These are phyloP conservation scores for Myotis vivesi DNA, from an alignment of 2,797 vertebrate species.

Conservation along the genomic window DNA sequence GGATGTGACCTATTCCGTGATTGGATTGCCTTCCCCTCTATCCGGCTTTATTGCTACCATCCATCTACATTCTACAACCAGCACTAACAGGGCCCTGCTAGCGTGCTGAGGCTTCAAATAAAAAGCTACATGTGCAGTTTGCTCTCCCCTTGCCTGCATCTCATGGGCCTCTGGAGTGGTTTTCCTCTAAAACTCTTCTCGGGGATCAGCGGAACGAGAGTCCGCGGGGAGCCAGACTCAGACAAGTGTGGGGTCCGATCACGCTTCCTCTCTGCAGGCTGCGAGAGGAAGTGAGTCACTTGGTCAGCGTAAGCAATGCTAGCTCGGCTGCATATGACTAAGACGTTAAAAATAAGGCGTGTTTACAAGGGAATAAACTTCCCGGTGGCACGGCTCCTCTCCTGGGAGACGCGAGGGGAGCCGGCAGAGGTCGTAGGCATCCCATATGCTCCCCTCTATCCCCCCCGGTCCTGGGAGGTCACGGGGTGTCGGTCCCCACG, in stretches of 20 bases:
- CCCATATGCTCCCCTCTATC: background rate
- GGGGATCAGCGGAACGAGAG: slow-evolving; percentile 76
- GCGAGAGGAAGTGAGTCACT: slow-evolving; percentile 86
- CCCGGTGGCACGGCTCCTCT: slow-evolving; percentile 74
- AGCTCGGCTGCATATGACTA: slow-evolving; percentile 83
- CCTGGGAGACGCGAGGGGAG: slow-evolving; percentile 13
- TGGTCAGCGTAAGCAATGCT: slow-evolving; percentile 83
- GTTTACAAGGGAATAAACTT: slow-evolving; percentile 86
- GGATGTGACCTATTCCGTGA: slow-evolving; percentile 54
- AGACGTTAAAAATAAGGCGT: slow-evolving; percentile 86
- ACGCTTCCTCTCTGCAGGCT: slow-evolving; percentile 82
- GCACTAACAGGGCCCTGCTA: background rate
- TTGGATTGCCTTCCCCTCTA: slow-evolving; percentile 54
- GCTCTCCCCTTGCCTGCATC: background rate
- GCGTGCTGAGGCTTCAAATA: slow-evolving; percentile 31
- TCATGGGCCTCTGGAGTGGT: background rate
- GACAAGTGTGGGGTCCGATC: slow-evolving; percentile 82
- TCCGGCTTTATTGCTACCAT: slow-evolving; percentile 69
- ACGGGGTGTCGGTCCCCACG: too few relatives aligned
- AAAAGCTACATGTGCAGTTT: slow-evolving; percentile 29
- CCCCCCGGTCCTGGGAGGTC: background rate
- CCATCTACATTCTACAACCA: slow-evolving; percentile 55
- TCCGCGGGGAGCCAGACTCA: slow-evolving; percentile 75
- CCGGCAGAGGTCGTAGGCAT: background rate
- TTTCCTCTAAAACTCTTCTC: slow-evolving; percentile 62